Evolutionary conservation across 2,797 vertebrate species (phyloP), one percentile per base, ranked within the genome.

Genomic region (Takifugu ocellatus): DNA sequence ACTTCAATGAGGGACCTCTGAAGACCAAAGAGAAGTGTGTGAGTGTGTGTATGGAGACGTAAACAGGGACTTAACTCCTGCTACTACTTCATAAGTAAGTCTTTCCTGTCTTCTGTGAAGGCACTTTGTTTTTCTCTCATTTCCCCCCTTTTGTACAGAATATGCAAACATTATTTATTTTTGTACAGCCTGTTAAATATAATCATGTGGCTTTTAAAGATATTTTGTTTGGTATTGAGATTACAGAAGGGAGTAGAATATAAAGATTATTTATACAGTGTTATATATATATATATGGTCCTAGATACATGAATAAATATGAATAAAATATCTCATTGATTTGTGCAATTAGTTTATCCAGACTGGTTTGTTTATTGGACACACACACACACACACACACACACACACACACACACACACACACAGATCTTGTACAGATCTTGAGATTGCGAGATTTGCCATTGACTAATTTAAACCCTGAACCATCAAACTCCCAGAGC

Each of bases 261-360:
- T 92, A 94, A 92, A 95, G 94, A 99, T 93, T 98, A 98, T 99
- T 98, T 98, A 98, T 98, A 94, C 94, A 90, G 84, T 94, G 92
- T 94, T 44, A 55, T 53, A 84, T 93, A 94, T 96, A 90, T 94
- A 90, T 94, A 95, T 95, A 77, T 87, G 86, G 84, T 80, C 81
- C 78, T 90, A 90, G 88, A 77, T 90, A 91, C 85, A 86, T 89
- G 85, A 93, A 91, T 92, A 92, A 93, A 92, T 84, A 86, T 89
- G 85, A 93, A 91, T 92, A 92, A 93, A 92, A 74, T 86, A 87
- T 90, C 79, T 85, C 88, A 83, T 84, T 88, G 88, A 89, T 70
- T 78, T 88, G 75, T 89, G 79, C 67, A 83, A 27, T 42, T 45
- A 0, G 29, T 65, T 61, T 79, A 57, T 77, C 59, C 36, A 5